Conservation (phyloP, 2,797 vertebrate genomes). For the Alcedo atthis region DNA sequence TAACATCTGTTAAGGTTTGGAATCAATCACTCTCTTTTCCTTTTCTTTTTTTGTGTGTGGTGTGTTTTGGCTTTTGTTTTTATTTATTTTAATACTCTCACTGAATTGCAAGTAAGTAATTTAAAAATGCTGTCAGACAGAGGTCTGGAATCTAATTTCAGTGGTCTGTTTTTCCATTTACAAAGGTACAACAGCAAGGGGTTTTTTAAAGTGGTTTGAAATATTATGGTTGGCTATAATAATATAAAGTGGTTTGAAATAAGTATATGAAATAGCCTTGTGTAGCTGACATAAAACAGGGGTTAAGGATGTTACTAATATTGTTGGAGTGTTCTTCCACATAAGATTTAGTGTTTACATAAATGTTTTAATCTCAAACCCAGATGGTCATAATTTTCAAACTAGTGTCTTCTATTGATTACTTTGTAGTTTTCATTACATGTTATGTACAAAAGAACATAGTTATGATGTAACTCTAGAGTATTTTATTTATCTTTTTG, state of each 20-base stretch:
- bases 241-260: not conserved
- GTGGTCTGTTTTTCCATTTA: not conserved
- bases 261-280: not conserved
- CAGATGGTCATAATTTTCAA: not conserved
- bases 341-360: not conserved
- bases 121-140: not conserved
- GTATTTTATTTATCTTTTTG: not conserved
- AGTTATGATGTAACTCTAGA: not conserved
- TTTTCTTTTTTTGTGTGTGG: not conserved
- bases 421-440: not conserved
- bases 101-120: not conserved
- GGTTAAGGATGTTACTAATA: not conserved
- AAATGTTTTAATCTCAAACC: not conserved
- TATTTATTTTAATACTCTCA: not conserved
- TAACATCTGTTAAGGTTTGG: not conserved
- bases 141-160: not conserved
- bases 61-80: too few relatives aligned
- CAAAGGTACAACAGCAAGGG: not conserved
- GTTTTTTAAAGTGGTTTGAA: not conserved
- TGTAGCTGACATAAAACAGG: not conserved
- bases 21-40: not conserved
- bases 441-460: not conserved
- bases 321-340: not conserved
- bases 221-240: not conserved
- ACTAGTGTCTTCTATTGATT: not conserved